Base-by-base conservation (phyloP, 2,888 invertebrate species). In the Leptinotarsa peninsularis region DNA sequence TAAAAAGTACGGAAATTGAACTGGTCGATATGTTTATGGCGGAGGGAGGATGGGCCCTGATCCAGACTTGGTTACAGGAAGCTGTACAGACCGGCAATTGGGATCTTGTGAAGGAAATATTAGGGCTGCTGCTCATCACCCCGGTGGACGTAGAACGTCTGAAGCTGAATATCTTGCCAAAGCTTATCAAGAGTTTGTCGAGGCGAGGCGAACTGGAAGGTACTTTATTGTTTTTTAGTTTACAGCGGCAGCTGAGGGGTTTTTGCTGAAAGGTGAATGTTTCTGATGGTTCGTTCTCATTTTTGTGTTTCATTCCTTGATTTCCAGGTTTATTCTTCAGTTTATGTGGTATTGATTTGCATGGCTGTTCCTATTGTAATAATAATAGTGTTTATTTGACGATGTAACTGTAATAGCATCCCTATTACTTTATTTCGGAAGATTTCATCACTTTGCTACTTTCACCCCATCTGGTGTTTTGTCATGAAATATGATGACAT, bases 131-230 rank as follows among this genome's bases (percentile, higher is more conserved):
- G 72, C 89, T 96, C 68, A 89, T 94, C 67, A 95, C 98, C 81
- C 98, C 98, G 14, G 96, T 98, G 71, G 96, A 96, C 86, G 94
- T 98, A 72, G 95, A 96, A 84, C 91, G 97, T 80, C 90, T 98
- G 72, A 97, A 96, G 89, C 93, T 95, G 82, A 98, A 98, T 87
- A 94, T 95, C 82, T 95, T 96, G 81, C 97, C 98, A 1, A 97
- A 97, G 88, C 90, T 97, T 78, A 95, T 98, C 27, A 98, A 98
- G 88, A 93, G 93, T 72, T 89, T 97, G 63, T 95, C 96, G 10
- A 95, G 95, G 86, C 94, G 95, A 86, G 94, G 93, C 66, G 93
- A 94, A 83, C 92, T 95, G 88, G 93, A 93, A 89, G 94, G 96
- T 96, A 91, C 92, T 79, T 72, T 56, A 63, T 71, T 33, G 27